Evolutionary conservation across 1,140 invertebrate species (phyloP).

Genomic region (Macrosteles quadrilineatus): DNA sequence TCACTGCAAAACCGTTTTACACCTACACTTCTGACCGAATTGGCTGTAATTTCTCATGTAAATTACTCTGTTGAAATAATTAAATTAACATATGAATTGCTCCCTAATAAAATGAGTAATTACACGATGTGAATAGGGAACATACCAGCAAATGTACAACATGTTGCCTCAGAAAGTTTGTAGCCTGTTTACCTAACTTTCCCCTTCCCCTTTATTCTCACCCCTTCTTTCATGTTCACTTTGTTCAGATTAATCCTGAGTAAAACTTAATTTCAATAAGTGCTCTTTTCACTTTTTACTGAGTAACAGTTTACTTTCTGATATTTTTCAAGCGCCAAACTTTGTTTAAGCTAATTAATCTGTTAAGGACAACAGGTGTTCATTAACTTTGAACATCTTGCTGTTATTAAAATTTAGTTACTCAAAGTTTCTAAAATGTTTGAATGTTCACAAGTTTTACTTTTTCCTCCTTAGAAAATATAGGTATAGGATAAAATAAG

Average conservation of each 20-base stretch:
- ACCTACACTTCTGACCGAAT: too few species aligned
- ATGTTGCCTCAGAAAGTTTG: conserved; percentile 15
- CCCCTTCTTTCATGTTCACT: conserved; percentile 28
- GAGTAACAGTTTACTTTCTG: conserved; percentile 17
- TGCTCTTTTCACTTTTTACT: conserved; percentile 14
- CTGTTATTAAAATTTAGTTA: conserved; percentile 33
- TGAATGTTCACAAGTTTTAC: too few species aligned
- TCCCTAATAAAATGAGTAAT: neutral
- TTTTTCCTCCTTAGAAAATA: too few species aligned
- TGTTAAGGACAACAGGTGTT: conserved; percentile 26
- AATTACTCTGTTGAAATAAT: neutral
- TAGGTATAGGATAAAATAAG: too few species aligned
- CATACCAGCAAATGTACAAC: neutral
- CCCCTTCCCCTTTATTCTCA: conserved; percentile 6
- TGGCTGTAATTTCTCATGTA: conserved; percentile 1
- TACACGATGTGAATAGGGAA: conserved; percentile 13
- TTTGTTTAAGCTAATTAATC: conserved; percentile 27
- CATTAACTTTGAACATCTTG: conserved; percentile 16
- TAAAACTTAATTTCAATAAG: conserved; percentile 32
- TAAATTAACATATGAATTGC: conserved; percentile 10
- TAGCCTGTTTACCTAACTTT: neutral
- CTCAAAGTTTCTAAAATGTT: too few species aligned
- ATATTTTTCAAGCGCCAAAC: conserved; percentile 25
- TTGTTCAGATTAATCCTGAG: conserved; percentile 26
- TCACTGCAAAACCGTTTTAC: too few species aligned